These are phyloP conservation scores for Pheosia gnoma DNA, from an alignment of 2,888 invertebrate genomes.

Conservation along the genomic window DNA sequence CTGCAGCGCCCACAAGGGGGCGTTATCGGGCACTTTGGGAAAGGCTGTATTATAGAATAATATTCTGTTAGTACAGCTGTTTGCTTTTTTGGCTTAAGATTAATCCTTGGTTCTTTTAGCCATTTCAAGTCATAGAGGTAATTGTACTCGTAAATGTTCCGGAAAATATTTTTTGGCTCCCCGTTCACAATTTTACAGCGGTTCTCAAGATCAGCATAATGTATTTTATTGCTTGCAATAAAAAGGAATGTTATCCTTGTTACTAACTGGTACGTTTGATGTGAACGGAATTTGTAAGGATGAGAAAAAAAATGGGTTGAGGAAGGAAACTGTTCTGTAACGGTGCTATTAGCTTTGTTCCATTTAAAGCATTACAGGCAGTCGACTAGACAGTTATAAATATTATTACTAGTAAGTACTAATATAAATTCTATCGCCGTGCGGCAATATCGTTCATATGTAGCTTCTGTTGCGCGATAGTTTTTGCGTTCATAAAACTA, in stretches of 20 bases:
- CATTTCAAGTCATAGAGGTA: neutral
- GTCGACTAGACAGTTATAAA: neutral
- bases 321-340: neutral
- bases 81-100: no score
- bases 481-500: no score
- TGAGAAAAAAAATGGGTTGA: neutral
- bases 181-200: constrained; percentile 1
- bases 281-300: neutral
- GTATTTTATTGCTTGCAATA: constrained; percentile 4
- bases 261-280: neutral
- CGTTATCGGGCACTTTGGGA: no score
- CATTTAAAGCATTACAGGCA: neutral
- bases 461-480: no score
- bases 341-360: neutral
- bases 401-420: no score
- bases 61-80: no score
- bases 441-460: no score
- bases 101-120: neutral
- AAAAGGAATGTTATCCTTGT: neutral
- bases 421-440: no score
- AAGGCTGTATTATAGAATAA: no score
- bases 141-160: neutral
- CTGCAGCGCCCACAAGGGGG: no score
- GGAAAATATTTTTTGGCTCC: constrained; percentile 1
- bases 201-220: constrained; percentile 4